Percentiles rank a stretch among this genome's conserved stretches.
These are phyloP conservation scores for Drosophila seclusa DNA, from an alignment of 2,888 invertebrate genomes.

Conservation along the genomic window DNA sequence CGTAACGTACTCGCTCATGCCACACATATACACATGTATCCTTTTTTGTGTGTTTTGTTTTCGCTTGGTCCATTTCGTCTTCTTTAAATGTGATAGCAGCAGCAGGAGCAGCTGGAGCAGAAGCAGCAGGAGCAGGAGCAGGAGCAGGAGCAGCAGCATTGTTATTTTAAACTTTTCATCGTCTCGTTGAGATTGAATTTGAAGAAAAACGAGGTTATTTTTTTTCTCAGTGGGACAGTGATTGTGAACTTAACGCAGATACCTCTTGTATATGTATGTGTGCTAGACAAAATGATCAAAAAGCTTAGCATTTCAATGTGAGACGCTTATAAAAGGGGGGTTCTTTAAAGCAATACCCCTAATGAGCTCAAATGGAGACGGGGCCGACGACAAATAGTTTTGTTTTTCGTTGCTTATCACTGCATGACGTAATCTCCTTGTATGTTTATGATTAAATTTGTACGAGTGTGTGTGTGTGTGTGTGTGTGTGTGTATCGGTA, in stretches of 20 bases:
- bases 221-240: neutral
- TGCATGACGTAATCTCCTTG: slow-evolving; percentile 73
- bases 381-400: slow-evolving; percentile 68
- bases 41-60: slow-evolving; percentile 26
- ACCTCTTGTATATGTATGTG: slow-evolving; percentile 10
- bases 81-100: slow-evolving; percentile 3
- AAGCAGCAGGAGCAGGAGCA: neutral
- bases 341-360: slow-evolving; percentile 36
- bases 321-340: neutral
- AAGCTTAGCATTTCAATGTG: neutral
- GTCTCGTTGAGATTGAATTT: slow-evolving; percentile 66
- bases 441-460: slow-evolving; percentile 76
- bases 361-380: slow-evolving; percentile 57
- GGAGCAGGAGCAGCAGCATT: slow-evolving; percentile 14
- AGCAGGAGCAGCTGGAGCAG: slow-evolving; percentile 12
- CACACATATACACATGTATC: slow-evolving; percentile 40
- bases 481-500: slow-evolving; percentile 45
- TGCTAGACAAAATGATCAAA: slow-evolving; percentile 12
- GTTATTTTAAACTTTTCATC: slow-evolving; percentile 67
- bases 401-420: slow-evolving; percentile 66
- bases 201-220: slow-evolving; percentile 9
- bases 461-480: slow-evolving; percentile 20
- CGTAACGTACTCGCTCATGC: slow-evolving; percentile 13
- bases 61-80: slow-evolving; percentile 4
- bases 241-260: slow-evolving; percentile 20